Evolutionary conservation across 2,888 invertebrate species (phyloP).

Genomic region (Enchytraeus crypticus): DNA sequence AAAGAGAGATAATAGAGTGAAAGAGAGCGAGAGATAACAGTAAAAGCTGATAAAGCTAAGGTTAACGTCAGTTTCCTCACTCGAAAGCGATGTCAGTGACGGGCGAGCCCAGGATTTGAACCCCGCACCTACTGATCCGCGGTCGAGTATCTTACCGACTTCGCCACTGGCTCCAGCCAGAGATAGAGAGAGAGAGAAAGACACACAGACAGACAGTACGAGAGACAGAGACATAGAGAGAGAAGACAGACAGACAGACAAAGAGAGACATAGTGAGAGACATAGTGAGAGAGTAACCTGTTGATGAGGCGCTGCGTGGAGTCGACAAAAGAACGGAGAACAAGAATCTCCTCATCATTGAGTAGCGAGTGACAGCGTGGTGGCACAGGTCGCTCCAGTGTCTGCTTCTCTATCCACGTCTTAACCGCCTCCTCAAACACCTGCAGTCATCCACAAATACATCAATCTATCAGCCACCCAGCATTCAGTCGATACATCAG

Average conservation of each 20-base stretch:
- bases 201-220: background rate
- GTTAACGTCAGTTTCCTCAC: too few relatives aligned
- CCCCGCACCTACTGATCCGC: too few relatives aligned
- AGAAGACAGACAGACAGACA: background rate
- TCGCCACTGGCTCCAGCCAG: too few relatives aligned
- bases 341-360: slow-evolving; percentile 61
- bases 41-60: too few relatives aligned
- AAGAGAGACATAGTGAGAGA: background rate
- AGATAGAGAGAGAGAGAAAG: too few relatives aligned
- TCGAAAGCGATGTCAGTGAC: too few relatives aligned
- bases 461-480: too few relatives aligned
- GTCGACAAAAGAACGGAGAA: slow-evolving; percentile 71
- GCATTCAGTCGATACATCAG: too few relatives aligned
- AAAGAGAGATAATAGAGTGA: too few relatives aligned
- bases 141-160: too few relatives aligned
- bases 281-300: slow-evolving; percentile 30
- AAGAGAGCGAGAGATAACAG: too few relatives aligned
- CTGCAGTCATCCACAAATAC: slow-evolving; percentile 39
- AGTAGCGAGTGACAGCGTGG: slow-evolving; percentile 33
- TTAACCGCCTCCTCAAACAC: slow-evolving; percentile 80
- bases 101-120: too few relatives aligned
- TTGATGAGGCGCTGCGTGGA: slow-evolving; percentile 77
- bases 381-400: slow-evolving; percentile 37
- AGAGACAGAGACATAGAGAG: background rate
- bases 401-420: slow-evolving; percentile 75